Evolutionary conservation across 2,888 invertebrate genomes (phyloP).

Genomic region (Agrotis clavis): DNA sequence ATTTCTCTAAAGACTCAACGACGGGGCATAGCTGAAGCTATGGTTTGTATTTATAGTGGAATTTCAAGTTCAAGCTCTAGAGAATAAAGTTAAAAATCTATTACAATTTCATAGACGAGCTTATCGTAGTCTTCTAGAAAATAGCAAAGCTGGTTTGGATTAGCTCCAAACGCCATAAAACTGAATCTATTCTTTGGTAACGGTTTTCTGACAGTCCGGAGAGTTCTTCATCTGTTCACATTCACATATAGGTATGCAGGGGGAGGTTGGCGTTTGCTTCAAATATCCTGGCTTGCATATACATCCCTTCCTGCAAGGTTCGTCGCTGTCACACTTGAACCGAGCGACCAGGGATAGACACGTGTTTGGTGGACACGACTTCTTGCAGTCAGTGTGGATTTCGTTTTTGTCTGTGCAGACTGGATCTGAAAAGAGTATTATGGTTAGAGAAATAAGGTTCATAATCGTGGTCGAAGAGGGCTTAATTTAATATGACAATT

Average conservation of each 20-base stretch:
- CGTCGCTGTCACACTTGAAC: constrained; percentile 35
- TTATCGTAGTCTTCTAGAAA: too few species aligned
- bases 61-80: too few species aligned
- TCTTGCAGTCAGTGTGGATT: constrained; percentile 39
- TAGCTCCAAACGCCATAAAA: background rate
- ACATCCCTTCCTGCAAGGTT: constrained; percentile 42
- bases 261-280: constrained; percentile 13
- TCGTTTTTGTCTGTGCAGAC: constrained; percentile 43
- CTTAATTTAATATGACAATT: too few species aligned
- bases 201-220: constrained; percentile 15
- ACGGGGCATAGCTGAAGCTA: too few species aligned
- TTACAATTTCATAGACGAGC: too few species aligned
- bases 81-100: too few species aligned
- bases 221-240: constrained; percentile 35
- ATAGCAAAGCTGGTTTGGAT: too few species aligned
- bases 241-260: constrained; percentile 38
- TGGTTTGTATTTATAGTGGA: too few species aligned
- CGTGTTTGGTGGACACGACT: constrained; percentile 31
- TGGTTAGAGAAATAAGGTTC: background rate
- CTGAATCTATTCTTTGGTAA: background rate
- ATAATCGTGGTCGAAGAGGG: background rate
- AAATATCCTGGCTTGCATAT: constrained; percentile 40
- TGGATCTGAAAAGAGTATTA: constrained; percentile 2
- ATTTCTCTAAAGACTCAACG: too few species aligned
- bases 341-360: constrained; percentile 31